Conservation (phyloP, 1,140 invertebrate species). For the Heliconius himera region DNA sequence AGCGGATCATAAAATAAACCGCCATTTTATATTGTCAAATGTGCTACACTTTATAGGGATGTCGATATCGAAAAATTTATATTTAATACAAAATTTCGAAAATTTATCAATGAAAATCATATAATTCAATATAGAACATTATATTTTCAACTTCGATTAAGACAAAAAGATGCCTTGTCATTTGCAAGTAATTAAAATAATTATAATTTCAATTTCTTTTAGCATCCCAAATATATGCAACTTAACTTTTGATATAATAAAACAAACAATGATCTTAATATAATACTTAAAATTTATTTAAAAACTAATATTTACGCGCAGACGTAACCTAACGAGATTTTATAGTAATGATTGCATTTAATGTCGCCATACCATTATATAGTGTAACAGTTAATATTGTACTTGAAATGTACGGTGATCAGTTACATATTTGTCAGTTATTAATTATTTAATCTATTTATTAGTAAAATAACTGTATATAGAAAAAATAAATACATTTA, state of each 20-base stretch:
- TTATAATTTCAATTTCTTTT: not conserved
- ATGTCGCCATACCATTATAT: conserved; percentile 32
- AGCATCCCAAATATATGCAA: not conserved
- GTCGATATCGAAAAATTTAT: not conserved
- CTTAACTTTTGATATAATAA: conserved; percentile 25
- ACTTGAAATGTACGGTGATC: conserved; percentile 59
- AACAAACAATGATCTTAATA: conserved; percentile 9
- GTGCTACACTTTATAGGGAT: not conserved
- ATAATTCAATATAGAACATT: too few relatives aligned
- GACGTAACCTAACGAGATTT: conserved; percentile 70
- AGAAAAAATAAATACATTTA: conserved; percentile 39
- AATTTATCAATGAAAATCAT: too few relatives aligned
- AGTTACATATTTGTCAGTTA: conserved; percentile 20
- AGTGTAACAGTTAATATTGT: conserved; percentile 53
- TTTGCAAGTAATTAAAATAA: conserved; percentile 13
- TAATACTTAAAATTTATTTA: conserved; percentile 35
- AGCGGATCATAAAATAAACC: not conserved
- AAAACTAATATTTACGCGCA: conserved; percentile 35
- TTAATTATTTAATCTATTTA: conserved; percentile 21
- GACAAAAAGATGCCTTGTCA: too few relatives aligned
- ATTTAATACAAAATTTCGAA: not conserved
- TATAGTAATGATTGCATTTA: conserved; percentile 64
- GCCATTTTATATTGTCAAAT: conserved; percentile 24
- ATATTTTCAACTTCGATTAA: too few relatives aligned
- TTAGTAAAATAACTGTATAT: conserved; percentile 12